Evolutionary conservation across 2,888 invertebrate genomes (phyloP).

Genomic region (Melanotus villosus): DNA sequence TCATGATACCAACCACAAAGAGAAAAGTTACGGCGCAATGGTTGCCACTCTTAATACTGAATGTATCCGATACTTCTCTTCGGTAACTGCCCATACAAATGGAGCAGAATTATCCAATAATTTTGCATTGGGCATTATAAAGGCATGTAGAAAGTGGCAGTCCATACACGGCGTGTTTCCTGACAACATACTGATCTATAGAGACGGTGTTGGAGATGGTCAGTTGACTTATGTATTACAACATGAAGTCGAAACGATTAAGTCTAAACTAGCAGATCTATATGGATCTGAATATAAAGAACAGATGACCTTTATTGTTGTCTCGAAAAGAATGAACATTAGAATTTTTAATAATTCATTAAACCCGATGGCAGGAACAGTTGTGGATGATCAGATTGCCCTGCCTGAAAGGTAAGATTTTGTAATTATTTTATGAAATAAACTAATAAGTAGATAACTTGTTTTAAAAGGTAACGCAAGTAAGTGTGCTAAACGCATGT

Average conservation of each 20-base stretch:
- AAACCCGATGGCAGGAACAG: too few species aligned
- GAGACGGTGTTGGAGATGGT: conserved; percentile 97
- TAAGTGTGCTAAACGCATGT: too few species aligned
- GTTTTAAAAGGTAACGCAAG: too few species aligned
- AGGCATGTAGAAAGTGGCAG: conserved; percentile 71
- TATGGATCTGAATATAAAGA: conserved; percentile 61
- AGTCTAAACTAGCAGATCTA: conserved; percentile 71
- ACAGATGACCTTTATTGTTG: conserved; percentile 83
- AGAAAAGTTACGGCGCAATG: conserved; percentile 81
- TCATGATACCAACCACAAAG: conserved; percentile 81
- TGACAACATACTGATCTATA: conserved; percentile 82
- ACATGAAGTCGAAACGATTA: conserved; percentile 79
- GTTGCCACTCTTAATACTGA: conserved; percentile 77
- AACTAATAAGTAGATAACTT: too few species aligned
- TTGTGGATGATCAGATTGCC: conserved; percentile 77
- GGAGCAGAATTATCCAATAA: conserved; percentile 85
- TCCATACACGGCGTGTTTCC: conserved; percentile 71
- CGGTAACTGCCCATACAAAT: conserved; percentile 79
- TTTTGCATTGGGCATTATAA: conserved; percentile 75
- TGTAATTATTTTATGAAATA: too few species aligned
- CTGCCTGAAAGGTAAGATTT: conserved; percentile 79
- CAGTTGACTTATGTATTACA: conserved; percentile 84
- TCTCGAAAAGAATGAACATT: conserved; percentile 91
- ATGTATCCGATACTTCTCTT: conserved; percentile 80
- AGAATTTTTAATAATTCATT: conserved; percentile 82